Conservation (phyloP, 2,113 vertebrate genomes). For the Rhinolophus sinicus region DNA sequence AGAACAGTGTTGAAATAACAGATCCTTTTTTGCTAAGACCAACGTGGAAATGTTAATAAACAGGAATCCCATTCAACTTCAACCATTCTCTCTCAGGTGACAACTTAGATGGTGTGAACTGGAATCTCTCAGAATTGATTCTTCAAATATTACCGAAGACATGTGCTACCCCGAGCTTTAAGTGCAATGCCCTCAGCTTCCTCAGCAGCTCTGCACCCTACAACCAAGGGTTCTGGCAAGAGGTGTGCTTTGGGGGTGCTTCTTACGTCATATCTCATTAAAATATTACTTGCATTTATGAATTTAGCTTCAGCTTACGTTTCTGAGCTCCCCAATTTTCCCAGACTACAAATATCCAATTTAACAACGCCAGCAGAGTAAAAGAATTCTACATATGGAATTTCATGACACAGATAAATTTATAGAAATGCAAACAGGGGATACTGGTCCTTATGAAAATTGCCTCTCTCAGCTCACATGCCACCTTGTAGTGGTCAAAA, state of each 20-base stretch:
- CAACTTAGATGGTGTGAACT: conserved; percentile 66
- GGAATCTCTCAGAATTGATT: not conserved
- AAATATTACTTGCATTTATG: conserved; percentile 1
- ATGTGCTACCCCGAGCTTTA: not conserved
- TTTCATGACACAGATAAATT: not conserved
- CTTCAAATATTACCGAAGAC: not conserved
- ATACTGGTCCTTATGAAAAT: not conserved
- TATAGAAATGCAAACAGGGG: not conserved
- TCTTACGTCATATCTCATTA: not conserved
- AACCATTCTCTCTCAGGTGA: conserved; percentile 66
- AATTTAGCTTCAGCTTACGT: not conserved
- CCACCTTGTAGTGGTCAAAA: not conserved
- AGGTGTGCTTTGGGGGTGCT: not conserved
- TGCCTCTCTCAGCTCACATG: not conserved
- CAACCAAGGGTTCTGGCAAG: not conserved
- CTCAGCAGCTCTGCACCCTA: not conserved
- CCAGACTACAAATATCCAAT: not conserved
- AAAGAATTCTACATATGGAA: conserved; percentile 5
- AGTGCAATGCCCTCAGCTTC: not conserved
- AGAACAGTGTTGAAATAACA: conserved; percentile 54
- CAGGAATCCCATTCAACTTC: conserved; percentile 49
- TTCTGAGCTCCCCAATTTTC: not conserved
- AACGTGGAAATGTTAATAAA: conserved; percentile 46
- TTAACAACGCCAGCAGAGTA: not conserved
- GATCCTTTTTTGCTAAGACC: conserved; percentile 47